Evolutionary conservation across 2,888 invertebrate genomes (phyloP).

Genomic region (Apocheima hispidaria): DNA sequence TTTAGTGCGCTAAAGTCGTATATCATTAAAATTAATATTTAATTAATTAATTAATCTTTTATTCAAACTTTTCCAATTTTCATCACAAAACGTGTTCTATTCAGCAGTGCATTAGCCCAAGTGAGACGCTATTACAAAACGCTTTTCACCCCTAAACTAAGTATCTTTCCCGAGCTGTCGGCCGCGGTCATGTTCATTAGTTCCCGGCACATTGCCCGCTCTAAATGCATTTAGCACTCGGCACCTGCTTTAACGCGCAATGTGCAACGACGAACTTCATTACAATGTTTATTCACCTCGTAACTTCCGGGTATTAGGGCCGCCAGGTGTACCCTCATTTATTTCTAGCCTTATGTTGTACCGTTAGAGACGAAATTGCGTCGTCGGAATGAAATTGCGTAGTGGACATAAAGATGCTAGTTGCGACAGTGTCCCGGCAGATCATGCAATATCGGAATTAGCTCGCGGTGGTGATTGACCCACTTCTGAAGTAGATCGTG

Average conservation of each 20-base stretch:
- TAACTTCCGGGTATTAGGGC: slow-evolving; percentile 26
- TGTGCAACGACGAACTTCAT: slow-evolving; percentile 37
- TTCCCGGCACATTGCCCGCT: slow-evolving; percentile 21
- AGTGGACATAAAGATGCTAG: slow-evolving; percentile 35
- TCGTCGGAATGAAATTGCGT: slow-evolving; percentile 17
- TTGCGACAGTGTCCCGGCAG: slow-evolving; percentile 27
- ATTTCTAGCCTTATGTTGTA: slow-evolving; percentile 26
- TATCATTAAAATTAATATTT: too few species aligned
- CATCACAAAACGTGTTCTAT: background rate
- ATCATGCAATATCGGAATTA: slow-evolving; percentile 40
- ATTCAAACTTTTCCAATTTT: background rate
- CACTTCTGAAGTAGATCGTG: slow-evolving; percentile 20
- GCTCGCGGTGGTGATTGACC: slow-evolving; percentile 27
- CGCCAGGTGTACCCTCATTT: slow-evolving; percentile 30
- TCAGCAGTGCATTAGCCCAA: background rate
- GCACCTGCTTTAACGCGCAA: slow-evolving; percentile 27
- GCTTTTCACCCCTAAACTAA: slow-evolving; percentile 1
- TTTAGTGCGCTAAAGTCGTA: too few species aligned
- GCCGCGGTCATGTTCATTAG: slow-evolving; percentile 24
- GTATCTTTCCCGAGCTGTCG: background rate
- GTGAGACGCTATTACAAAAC: background rate
- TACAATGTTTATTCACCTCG: slow-evolving; percentile 39
- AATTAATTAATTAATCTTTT: too few species aligned
- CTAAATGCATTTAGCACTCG: slow-evolving; percentile 37
- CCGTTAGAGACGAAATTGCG: slow-evolving; percentile 30